Evolutionary conservation across 1,140 invertebrate species (phyloP).

Genomic region (Dufourea novaeangliae): DNA sequence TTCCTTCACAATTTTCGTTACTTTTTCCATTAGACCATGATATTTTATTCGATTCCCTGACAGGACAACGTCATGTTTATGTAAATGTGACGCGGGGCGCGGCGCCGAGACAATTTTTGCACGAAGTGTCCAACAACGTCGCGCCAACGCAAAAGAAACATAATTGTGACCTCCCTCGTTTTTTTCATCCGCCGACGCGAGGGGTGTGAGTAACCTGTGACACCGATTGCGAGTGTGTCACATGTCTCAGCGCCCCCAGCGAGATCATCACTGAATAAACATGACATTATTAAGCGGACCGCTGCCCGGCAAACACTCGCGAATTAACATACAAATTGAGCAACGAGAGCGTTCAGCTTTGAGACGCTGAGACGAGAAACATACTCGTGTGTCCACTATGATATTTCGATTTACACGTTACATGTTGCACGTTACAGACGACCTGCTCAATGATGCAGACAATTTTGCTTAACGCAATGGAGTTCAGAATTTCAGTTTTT

Average conservation of each 20-base stretch:
- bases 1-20: background rate
- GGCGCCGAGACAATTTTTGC: constrained; percentile 54
- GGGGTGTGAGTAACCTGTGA: constrained; percentile 65
- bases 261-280: constrained; percentile 82
- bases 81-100: constrained; percentile 36
- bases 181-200: constrained; percentile 27
- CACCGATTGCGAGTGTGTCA: constrained; percentile 71
- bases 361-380: constrained; percentile 60
- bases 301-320: constrained; percentile 79
- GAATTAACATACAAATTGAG: constrained; percentile 83
- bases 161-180: constrained; percentile 46
- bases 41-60: background rate
- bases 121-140: constrained; percentile 37
- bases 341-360: constrained; percentile 70
- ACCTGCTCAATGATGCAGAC: background rate
- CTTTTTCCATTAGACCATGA: background rate
- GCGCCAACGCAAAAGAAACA: constrained; percentile 51
- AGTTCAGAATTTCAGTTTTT: background rate
- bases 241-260: constrained; percentile 74
- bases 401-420: constrained; percentile 65
- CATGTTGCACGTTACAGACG: constrained; percentile 22
- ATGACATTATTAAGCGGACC: constrained; percentile 82
- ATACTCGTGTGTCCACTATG: constrained; percentile 47
- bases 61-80: constrained; percentile 43
- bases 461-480: too few species aligned